phyloP scores from a whole-genome alignment of 2,888 invertebrate species.

The Deladenus siricidicola region DNA sequence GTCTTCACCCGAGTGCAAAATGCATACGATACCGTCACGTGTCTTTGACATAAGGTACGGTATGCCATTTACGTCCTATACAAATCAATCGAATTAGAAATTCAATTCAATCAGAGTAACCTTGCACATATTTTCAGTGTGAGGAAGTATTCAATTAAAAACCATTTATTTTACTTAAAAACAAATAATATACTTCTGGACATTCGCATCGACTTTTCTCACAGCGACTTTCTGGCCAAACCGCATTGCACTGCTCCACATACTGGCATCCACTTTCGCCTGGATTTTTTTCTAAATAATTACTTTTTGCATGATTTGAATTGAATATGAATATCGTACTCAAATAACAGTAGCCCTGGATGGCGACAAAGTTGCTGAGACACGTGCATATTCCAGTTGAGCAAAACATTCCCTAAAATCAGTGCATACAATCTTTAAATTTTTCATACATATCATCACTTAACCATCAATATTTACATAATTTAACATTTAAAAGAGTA shows the following conservation, averaged over 20 bases:
- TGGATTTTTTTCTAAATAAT: slow-evolving; percentile 47
- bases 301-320: background rate
- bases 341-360: slow-evolving; percentile 51
- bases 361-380: slow-evolving; percentile 51
- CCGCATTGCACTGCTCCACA: slow-evolving; percentile 49
- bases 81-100: too few relatives aligned
- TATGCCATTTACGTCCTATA: slow-evolving; percentile 47
- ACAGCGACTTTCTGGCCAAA: slow-evolving; percentile 51
- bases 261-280: slow-evolving; percentile 52
- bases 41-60: slow-evolving; percentile 50
- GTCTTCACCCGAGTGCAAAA: slow-evolving; percentile 51
- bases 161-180: too few relatives aligned
- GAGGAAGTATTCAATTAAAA: too few relatives aligned
- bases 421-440: too few relatives aligned
- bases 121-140: background rate
- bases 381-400: slow-evolving; percentile 52
- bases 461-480: background rate
- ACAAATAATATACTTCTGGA: too few relatives aligned
- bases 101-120: too few relatives aligned
- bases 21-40: slow-evolving; percentile 50
- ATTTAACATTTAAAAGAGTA: slow-evolving; percentile 21
- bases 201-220: slow-evolving; percentile 52
- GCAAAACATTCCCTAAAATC: slow-evolving; percentile 52
- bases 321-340: slow-evolving; percentile 21
- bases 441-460: background rate